These are phyloP conservation scores for Listrodromus nycthemerus DNA, from an alignment of 2,888 invertebrate genomes.

Conservation along the genomic window DNA sequence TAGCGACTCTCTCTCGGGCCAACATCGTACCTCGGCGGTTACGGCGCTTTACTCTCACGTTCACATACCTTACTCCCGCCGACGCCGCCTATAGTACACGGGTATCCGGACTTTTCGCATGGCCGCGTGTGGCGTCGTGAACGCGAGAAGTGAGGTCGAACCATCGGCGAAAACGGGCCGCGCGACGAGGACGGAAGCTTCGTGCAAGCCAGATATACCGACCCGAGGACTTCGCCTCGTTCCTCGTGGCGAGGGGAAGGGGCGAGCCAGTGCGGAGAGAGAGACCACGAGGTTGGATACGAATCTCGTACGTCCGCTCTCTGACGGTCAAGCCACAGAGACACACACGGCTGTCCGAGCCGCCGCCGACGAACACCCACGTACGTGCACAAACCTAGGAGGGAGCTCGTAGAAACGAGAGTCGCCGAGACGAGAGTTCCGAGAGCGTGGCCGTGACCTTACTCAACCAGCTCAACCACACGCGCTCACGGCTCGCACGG, in stretches of 20 bases:
- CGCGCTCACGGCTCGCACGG: conserved; percentile 45
- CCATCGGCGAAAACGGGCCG: conserved; percentile 1
- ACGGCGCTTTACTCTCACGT: conserved; percentile 60
- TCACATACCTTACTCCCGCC: conserved; percentile 28
- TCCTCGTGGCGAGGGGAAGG: conserved; percentile 38
- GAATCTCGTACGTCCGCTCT: conserved; percentile 28
- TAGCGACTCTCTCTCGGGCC: conserved; percentile 42
- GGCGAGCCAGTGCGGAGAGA: conserved; percentile 17
- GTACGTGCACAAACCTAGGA: conserved; percentile 43
- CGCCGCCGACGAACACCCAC: conserved; percentile 52
- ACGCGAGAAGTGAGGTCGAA: conserved; percentile 18
- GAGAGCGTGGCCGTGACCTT: conserved; percentile 80
- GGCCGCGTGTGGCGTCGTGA: conserved; percentile 54
- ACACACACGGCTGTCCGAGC: conserved; percentile 28
- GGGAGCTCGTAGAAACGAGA: conserved; percentile 59
- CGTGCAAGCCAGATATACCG: conserved; percentile 22
- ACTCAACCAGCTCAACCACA: conserved; percentile 71
- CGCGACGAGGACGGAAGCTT: conserved; percentile 21
- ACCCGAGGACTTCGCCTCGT: conserved; percentile 51
- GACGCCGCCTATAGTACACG: conserved; percentile 27
- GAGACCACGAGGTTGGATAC: conserved; percentile 51
- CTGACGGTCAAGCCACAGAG: conserved; percentile 43
- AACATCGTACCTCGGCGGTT: conserved; percentile 41
- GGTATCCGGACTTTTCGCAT: conserved; percentile 51
- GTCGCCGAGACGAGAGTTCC: conserved; percentile 63